These are phyloP conservation scores for Heterochromis multidens DNA, from an alignment of 2,113 vertebrate species.

Conservation along the genomic window DNA sequence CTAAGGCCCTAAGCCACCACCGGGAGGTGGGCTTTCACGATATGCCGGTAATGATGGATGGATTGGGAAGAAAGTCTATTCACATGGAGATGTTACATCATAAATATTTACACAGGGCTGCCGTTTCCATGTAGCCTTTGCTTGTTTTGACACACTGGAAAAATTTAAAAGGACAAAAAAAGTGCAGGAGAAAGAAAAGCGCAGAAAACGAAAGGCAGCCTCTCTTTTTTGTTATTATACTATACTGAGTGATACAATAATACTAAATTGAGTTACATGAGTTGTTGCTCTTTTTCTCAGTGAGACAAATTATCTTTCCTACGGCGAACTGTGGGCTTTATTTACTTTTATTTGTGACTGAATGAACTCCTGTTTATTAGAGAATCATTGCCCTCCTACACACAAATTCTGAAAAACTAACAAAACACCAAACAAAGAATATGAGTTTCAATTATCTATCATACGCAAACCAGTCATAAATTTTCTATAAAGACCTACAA, in stretches of 20 bases:
- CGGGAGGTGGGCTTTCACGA: slow-evolving; percentile 81
- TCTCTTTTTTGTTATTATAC: slow-evolving; percentile 30
- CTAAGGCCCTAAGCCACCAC: slow-evolving; percentile 75
- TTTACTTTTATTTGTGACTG: slow-evolving; percentile 51
- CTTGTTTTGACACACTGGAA: slow-evolving; percentile 80
- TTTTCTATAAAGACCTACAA: not conserved
- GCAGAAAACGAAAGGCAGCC: slow-evolving; percentile 31
- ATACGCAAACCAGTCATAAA: not conserved
- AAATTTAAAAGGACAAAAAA: slow-evolving; percentile 65
- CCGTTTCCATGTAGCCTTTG: slow-evolving; percentile 82
- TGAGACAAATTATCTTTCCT: slow-evolving; percentile 51
- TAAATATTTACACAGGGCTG: slow-evolving; percentile 98
- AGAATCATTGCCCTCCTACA: slow-evolving; percentile 36
- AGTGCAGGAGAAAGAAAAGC: slow-evolving; percentile 28
- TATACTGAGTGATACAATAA: slow-evolving; percentile 21
- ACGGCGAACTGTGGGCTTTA: slow-evolving; percentile 34
- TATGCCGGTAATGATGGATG: slow-evolving; percentile 94
- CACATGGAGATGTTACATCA: slow-evolving; percentile 90
- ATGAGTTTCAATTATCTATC: slow-evolving; percentile 26
- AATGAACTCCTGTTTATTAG: slow-evolving; percentile 42
- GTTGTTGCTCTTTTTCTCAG: slow-evolving; percentile 39
- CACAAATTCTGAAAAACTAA: slow-evolving; percentile 22
- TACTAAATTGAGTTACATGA: slow-evolving; percentile 22
- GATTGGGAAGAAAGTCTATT: slow-evolving; percentile 83
- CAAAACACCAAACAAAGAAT: slow-evolving; percentile 17